Base-by-base conservation (phyloP, 2,797 vertebrate species). In the Bufotes viridis region DNA sequence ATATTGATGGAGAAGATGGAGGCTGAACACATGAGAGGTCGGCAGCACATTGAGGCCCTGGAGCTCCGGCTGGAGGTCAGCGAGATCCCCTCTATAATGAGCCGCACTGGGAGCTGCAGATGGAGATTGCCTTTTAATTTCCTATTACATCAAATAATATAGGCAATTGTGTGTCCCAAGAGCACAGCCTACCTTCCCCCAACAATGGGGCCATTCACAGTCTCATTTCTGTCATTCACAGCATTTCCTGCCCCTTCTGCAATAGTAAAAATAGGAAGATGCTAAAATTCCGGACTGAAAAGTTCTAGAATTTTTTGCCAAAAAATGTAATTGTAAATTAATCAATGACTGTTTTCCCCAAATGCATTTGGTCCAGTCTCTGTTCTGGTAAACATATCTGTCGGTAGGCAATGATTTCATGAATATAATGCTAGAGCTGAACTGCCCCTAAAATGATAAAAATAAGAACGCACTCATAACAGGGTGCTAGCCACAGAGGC, bases 151-250 rank as follows among this genome's bases (percentile, higher is more conserved):
- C 49, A 69, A 90, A 90, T 87, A 82, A 90, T 88, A 34, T 65
- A 29, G 58, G 81, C 0, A 8, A 51, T 85, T 90, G 79, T 80
- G 67, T 89, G 0, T 65, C 69, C 29, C 67, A 0, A 55, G 82
- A 61, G 82, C 24, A 0, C 49, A 29, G 9, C 2, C 8, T 20
- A 58, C 78, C 79, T 85, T 29, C 0, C 70, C 34, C 80, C 74
- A 87, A 90, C 83, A 90, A 79, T 87, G 89, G 18, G 51, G 70
- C 22, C 3, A 88, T 90, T 75, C 63, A 87, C 75, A 22, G n/a
- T 24, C 34, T 90, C 89, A 18, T 29, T 18, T 88, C 78, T 87
- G 20, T 3, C 72, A 81, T 53, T 11, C 18, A 84, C 86, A 15
- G 7, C 57, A 69, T 76, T 78, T 49, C 20, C 18, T 61, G 6